phyloP scores from a whole-genome alignment of 1,140 invertebrate species.

The Tetramorium parvispinum region DNA sequence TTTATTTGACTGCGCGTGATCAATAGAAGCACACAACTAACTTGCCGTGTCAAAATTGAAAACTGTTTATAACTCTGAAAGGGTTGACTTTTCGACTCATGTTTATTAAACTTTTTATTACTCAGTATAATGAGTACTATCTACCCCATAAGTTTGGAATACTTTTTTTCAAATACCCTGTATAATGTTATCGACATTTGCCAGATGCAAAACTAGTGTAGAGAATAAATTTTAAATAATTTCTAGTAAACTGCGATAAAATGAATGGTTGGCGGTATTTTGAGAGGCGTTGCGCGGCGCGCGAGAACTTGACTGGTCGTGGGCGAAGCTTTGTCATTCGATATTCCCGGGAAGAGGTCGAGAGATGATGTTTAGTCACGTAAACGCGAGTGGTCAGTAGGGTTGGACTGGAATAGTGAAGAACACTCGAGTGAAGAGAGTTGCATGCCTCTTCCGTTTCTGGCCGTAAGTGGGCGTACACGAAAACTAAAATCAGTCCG shows the following conservation, averaged over 20 bases:
- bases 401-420: conserved; percentile 13
- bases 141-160: too few relatives aligned
- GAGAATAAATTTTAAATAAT: neutral
- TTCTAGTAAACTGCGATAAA: neutral
- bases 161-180: too few relatives aligned
- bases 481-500: conserved; percentile 54
- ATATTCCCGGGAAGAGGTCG: conserved; percentile 16
- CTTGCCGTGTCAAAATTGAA: too few relatives aligned
- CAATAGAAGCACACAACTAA: too few relatives aligned
- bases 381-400: neutral
- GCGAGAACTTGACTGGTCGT: neutral
- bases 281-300: neutral
- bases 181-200: neutral
- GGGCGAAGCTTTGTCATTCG: conserved; percentile 6
- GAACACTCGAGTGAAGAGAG: neutral
- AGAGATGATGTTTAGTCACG: conserved; percentile 32
- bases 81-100: too few relatives aligned
- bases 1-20: too few relatives aligned
- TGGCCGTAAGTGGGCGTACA: conserved; percentile 46
- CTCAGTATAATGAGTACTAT: too few relatives aligned
- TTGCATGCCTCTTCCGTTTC: conserved; percentile 51
- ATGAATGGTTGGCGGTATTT: neutral
- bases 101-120: too few relatives aligned
- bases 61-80: too few relatives aligned
- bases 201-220: neutral